These are phyloP conservation scores for Mus spicilegus DNA, from an alignment of 2,113 vertebrate genomes.

Conservation along the genomic window DNA sequence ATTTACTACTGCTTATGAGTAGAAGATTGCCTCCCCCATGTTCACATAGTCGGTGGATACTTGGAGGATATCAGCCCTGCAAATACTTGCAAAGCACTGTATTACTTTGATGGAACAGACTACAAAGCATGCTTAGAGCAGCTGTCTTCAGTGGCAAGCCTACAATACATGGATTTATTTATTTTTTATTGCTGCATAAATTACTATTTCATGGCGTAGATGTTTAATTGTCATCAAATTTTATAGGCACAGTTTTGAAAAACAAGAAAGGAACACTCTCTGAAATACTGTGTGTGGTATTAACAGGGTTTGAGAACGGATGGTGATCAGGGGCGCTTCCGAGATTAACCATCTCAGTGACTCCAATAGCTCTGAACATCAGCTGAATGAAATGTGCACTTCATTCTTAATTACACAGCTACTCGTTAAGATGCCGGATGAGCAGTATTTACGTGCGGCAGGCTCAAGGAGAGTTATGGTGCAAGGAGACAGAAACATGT, in stretches of 20 bases:
- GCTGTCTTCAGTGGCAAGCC: slow-evolving; percentile 41
- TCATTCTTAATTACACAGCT: background rate
- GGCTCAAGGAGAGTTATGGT: background rate
- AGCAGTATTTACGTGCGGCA: background rate
- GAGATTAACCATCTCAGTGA: slow-evolving; percentile 42
- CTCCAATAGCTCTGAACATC: slow-evolving; percentile 58
- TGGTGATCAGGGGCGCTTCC: slow-evolving; percentile 18
- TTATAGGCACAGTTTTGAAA: slow-evolving; percentile 72
- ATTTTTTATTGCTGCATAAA: slow-evolving; percentile 77
- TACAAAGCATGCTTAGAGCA: slow-evolving; percentile 54
- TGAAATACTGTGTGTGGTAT: slow-evolving; percentile 57
- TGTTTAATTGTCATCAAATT: slow-evolving; percentile 78
- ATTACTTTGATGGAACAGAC: slow-evolving; percentile 72
- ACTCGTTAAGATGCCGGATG: background rate
- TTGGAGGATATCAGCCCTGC: slow-evolving; percentile 35
- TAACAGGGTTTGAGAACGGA: slow-evolving; percentile 51
- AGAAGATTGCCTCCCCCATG: slow-evolving; percentile 18
- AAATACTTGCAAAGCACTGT: background rate
- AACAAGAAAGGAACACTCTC: slow-evolving; percentile 60
- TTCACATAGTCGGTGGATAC: background rate
- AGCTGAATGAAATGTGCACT: slow-evolving; percentile 17
- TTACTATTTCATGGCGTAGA: slow-evolving; percentile 66
- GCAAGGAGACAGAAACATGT: slow-evolving; percentile 21
- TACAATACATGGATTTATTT: slow-evolving; percentile 75
- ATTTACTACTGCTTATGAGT: slow-evolving; percentile 20